Conservation (phyloP, 2,888 invertebrate genomes). For the Stenolophus ochropezus region DNA sequence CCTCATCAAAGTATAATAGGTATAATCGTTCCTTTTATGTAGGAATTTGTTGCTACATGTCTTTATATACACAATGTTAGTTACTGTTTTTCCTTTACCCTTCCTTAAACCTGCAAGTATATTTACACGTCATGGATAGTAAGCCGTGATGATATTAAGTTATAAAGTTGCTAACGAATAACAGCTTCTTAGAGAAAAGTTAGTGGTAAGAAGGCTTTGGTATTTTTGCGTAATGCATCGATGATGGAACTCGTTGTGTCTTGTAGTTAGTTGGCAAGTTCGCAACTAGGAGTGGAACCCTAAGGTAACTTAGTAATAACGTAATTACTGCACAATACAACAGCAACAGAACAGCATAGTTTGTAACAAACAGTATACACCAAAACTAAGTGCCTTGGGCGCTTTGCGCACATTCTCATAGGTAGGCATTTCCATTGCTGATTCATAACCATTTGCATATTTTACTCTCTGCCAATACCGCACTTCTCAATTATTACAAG, state of each 20-base stretch:
- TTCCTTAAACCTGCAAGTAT: no score
- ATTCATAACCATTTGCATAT: slow-evolving; percentile 44
- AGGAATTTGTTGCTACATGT: no score
- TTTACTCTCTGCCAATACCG: slow-evolving; percentile 8
- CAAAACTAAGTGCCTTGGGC: slow-evolving; percentile 39
- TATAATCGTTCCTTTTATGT: no score
- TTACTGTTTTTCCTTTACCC: no score
- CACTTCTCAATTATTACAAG: background rate
- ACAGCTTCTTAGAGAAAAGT: background rate
- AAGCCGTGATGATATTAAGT: no score
- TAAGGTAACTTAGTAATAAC: slow-evolving; percentile 58
- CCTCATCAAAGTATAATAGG: no score
- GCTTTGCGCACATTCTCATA: slow-evolving; percentile 24
- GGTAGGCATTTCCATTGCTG: slow-evolving; percentile 36
- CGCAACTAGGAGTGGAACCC: slow-evolving; percentile 34
- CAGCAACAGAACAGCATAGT: slow-evolving; percentile 37
- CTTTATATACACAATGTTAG: no score
- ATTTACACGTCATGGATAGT: no score
- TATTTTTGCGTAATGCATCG: background rate
- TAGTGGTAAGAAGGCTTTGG: background rate
- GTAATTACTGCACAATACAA: slow-evolving; percentile 54
- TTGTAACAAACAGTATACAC: slow-evolving; percentile 54
- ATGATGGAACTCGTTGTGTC: slow-evolving; percentile 1
- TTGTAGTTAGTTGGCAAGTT: slow-evolving; percentile 33
- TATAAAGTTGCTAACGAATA: no score